phyloP scores from a whole-genome alignment of 2,888 invertebrate species.

The Macropis europaea region DNA sequence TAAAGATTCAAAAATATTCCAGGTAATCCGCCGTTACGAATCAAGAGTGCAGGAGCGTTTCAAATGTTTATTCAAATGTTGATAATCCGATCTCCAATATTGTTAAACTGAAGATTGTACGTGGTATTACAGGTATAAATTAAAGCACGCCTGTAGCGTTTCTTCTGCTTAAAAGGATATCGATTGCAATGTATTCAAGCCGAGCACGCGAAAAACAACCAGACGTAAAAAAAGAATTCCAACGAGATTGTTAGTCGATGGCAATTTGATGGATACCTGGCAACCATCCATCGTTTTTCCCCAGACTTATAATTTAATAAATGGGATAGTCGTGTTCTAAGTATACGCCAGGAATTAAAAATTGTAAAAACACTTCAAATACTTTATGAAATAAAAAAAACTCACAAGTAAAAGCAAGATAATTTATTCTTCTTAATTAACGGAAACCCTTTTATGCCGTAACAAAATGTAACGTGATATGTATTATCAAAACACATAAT shows the following conservation, averaged over 20 bases:
- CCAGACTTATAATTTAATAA: not conserved
- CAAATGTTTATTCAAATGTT: not conserved
- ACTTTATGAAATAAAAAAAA: no score
- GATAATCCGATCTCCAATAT: not conserved
- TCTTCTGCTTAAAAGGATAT: not conserved
- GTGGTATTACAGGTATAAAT: not conserved
- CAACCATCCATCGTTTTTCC: not conserved
- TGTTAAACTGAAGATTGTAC: not conserved
- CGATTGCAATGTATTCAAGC: not conserved
- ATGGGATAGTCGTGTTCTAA: not conserved
- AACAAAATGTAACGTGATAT: no score
- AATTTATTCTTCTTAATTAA: no score
- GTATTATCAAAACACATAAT: no score
- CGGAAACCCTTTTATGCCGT: no score
- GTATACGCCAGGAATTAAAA: not conserved
- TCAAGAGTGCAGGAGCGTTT: no score
- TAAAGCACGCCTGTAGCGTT: not conserved
- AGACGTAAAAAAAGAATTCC: not conserved
- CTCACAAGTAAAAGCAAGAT: no score
- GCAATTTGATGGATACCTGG: not conserved
- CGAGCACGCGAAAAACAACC: not conserved
- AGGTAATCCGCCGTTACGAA: no score
- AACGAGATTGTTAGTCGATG: not conserved
- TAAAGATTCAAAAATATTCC: no score
- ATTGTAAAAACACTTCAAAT: no score